Evolutionary conservation across 2,113 vertebrate species (phyloP), one percentile per base, ranked within the genome.

Genomic region (Willisornis vidua): DNA sequence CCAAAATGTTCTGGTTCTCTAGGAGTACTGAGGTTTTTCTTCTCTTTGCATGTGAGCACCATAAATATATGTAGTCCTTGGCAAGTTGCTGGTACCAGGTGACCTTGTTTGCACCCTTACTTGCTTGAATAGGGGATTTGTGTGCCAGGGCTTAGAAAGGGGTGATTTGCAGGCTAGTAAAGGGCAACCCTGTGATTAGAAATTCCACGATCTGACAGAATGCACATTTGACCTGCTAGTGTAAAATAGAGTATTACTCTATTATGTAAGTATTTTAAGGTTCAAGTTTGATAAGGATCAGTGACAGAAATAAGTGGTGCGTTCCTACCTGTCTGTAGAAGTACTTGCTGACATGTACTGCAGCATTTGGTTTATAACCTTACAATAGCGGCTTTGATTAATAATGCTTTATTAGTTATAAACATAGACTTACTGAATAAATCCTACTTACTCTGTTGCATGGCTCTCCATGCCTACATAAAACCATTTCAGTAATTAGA

Each of bases 331-430:
- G 61, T 68, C 61, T 88, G 45, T 63, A 72, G 65, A 90, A 93
- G n/a, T 74, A 68, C 73, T 90, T 82, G 72, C 35, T 91, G 70
- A 41, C 19, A 46, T 4, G 10, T 61, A 57, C 67, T 78, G 57
- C 24, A 58, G 48, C 1, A 2, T 84, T 95, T 80, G 65, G 35
- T 78, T 95, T 86, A 46, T 78, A 81, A 65, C 52, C 3, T 41
- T 68, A 94, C 96, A 97, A 96, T 96, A 93, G 93, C 54, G 72
- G 76, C 92, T 95, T 96, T 97, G 85, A 96, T 94, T 95, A 92
- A 66, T 89, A 93, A 87, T 95, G 43, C 94, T 92, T 95, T 96
- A 89, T 94, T 87, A 94, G 85, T 91, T 94, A 95, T 67, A 93
- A 95, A 95, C 58, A 6, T 72, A 90, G 82, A 89, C 71, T 96